phyloP scores from a whole-genome alignment of 2,888 invertebrate species.

The Eumerus sabulonum region DNA sequence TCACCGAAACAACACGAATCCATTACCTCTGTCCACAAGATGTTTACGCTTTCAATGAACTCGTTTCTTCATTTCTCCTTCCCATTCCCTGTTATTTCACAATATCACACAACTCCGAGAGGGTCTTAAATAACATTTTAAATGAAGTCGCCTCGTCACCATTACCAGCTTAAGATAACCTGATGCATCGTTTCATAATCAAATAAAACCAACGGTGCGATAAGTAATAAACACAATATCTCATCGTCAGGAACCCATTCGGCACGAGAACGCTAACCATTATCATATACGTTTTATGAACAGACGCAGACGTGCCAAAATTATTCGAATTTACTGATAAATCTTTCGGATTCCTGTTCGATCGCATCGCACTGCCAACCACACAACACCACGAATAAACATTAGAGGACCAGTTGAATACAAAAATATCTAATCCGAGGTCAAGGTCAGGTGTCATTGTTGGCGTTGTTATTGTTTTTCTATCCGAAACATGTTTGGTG shows the following conservation, averaged over 20 bases:
- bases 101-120: too few species aligned
- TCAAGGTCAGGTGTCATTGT: conserved; percentile 4
- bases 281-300: too few species aligned
- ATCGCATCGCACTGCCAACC: background rate
- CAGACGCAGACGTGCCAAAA: conserved; percentile 6
- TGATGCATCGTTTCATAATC: background rate
- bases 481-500: background rate
- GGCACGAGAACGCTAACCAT: too few species aligned
- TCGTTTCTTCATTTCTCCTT: too few species aligned
- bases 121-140: too few species aligned
- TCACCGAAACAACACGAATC: background rate
- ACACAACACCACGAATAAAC: background rate
- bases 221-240: background rate
- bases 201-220: conserved; percentile 4
- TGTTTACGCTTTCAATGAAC: too few species aligned
- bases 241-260: too few species aligned
- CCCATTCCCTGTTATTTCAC: too few species aligned
- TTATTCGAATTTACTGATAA: background rate
- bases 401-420: background rate
- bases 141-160: too few species aligned
- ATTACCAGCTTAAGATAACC: background rate
- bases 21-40: too few species aligned
- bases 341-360: background rate
- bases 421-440: conserved; percentile 12
- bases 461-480: background rate